Conservation (phyloP, 2,888 invertebrate species). For the Acrobasis suavella region DNA sequence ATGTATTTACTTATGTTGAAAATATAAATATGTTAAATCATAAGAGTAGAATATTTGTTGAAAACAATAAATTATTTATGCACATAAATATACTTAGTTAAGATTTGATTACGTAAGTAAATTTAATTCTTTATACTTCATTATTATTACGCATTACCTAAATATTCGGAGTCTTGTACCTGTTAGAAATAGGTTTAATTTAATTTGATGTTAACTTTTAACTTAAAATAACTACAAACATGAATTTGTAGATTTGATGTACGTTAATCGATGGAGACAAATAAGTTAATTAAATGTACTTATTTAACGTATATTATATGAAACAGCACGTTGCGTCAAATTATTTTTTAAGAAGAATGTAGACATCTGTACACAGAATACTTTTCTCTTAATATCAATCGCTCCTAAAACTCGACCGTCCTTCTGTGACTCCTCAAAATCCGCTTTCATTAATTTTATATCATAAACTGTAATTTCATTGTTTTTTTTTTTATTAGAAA, state of each 20-base stretch:
- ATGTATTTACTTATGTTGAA: background rate
- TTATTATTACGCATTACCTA: background rate
- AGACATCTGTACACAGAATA: too few species aligned
- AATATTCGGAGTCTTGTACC: constrained; percentile 42
- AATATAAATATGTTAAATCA: background rate
- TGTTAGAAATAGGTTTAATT: constrained; percentile 24
- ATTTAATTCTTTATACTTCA: background rate
- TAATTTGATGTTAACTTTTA: constrained; percentile 4
- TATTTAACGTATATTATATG: background rate
- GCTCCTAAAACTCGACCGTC: too few species aligned
- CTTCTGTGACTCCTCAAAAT: too few species aligned
- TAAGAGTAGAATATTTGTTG: background rate
- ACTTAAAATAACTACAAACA: background rate
- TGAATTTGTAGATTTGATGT: background rate
- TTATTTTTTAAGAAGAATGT: too few species aligned
- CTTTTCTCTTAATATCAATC: too few species aligned
- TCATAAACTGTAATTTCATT: too few species aligned
- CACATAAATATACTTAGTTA: background rate
- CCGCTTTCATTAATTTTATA: too few species aligned
- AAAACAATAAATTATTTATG: background rate
- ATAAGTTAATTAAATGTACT: background rate
- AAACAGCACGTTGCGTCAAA: too few species aligned
- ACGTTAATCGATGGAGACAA: background rate
- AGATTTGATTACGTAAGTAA: background rate
- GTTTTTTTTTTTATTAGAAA: too few species aligned